Base-by-base conservation (phyloP, 2,113 vertebrate species). In the Passer domesticus region DNA sequence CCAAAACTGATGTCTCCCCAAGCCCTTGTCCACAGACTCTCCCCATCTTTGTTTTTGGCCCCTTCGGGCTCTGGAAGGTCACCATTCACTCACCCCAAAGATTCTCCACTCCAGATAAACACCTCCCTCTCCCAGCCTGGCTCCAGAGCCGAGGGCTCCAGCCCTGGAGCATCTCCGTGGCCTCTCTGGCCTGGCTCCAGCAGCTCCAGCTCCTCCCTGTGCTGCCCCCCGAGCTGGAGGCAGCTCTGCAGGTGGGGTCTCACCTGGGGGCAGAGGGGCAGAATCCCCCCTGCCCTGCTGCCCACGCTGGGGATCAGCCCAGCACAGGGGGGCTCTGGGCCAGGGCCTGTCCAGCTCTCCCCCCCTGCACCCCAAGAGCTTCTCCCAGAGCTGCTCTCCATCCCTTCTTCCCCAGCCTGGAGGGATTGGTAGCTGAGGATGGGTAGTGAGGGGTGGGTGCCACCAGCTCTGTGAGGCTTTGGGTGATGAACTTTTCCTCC, bases 41-140 rank as follows among this genome's bases (percentile, higher is more conserved):
- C 15, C 1, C n/a, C 16, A 18, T 49, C 21, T 49, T 47, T 46
- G 5, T 27, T 49, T 4, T 11, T 5, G 3, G 30, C 7, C 8
- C 7, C 13, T 63, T 35, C 56, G 47, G 41, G 39, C 39, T 0
- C 56, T 53, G 74, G 0, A 53, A 62, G n/a, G 64, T 8, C 64
- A 47, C 41, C n/a, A 0, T 41, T 28, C 27, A 12, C 8, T 41
- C 66, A 25, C n/a, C 17, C 35, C 5, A 7, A 5, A 63, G 41
- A 28, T 63, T 39, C 75, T 30, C 13, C 2, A 41, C n/a, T 49
- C 49, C 66, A 1, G 4, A 1, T 44, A 4, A 37, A 0, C 39
- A 46, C 0, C 0, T 47, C 39, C 66, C 55, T 0, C 11, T 70
- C 28, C 10, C 84, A 87, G 63, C 33, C 73, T 77, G 2, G 1